A percentile compares a stretch with the other conserved stretches of the same genome.
These are phyloP conservation scores for Lepidostoma basale DNA, from an alignment of 1,140 invertebrate genomes.

Conservation along the genomic window DNA sequence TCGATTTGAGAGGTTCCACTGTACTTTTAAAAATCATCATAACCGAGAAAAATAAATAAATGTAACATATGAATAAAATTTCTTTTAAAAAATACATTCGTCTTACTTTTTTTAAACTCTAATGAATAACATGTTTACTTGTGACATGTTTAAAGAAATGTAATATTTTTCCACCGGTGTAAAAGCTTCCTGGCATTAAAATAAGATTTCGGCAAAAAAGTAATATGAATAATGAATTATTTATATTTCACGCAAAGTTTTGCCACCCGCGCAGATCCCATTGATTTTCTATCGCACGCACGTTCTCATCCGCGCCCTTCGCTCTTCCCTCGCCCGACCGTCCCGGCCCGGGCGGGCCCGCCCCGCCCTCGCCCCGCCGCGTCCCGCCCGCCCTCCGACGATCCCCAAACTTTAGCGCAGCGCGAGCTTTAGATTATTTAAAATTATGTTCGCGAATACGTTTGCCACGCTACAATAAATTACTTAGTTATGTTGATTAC, in stretches of 20 bases:
- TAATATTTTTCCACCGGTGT: neutral
- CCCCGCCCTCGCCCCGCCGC: neutral
- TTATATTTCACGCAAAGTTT: constrained; percentile 22
- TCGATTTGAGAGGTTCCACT: too few species aligned
- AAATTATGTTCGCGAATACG: too few species aligned
- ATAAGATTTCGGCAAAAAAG: constrained; percentile 20
- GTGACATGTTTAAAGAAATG: neutral
- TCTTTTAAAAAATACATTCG: neutral
- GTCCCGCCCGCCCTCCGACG: neutral
- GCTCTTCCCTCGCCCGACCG: neutral
- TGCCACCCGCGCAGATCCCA: constrained; percentile 31
- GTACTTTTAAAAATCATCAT: too few species aligned
- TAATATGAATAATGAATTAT: constrained; percentile 14
- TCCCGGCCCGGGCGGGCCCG: neutral
- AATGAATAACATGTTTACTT: neutral
- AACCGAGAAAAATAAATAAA: too few species aligned
- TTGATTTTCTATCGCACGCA: constrained; percentile 44
- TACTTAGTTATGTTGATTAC: too few species aligned
- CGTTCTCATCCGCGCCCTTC: constrained; percentile 20
- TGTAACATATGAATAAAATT: neutral
- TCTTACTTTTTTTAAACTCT: too few species aligned
- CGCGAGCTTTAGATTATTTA: too few species aligned
- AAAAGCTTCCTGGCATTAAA: neutral
- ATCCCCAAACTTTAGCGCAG: neutral
- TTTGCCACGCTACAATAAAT: too few species aligned